Conservation (phyloP, 2,888 invertebrate species). For the Uropetala carovei region DNA sequence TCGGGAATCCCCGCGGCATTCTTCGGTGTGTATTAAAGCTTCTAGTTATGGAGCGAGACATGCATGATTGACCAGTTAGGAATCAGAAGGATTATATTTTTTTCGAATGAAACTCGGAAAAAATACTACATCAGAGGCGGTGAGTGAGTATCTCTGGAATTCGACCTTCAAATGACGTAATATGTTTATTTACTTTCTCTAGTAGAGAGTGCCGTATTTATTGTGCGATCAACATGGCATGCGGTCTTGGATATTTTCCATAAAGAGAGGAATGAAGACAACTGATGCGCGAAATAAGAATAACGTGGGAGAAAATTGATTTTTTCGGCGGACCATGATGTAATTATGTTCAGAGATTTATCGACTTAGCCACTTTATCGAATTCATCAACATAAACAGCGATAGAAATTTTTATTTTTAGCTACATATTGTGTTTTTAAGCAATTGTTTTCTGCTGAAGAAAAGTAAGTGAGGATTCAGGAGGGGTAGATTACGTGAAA, state of each 20-base stretch:
- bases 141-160: neutral
- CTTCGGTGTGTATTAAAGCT: neutral
- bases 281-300: neutral
- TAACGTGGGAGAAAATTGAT: neutral
- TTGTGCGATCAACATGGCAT: neutral
- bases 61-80: neutral
- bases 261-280: neutral
- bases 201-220: neutral
- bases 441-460: too few relatives aligned
- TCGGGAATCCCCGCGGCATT: neutral
- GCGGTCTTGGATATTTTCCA: neutral
- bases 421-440: too few relatives aligned
- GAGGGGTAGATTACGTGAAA: too few relatives aligned
- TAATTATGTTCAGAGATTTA: neutral
- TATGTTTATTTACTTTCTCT: constrained; percentile 2
- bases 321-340: neutral
- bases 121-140: neutral
- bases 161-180: neutral
- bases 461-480: too few relatives aligned
- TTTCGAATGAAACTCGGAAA: neutral
- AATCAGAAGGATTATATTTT: neutral
- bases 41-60: neutral
- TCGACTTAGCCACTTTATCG: too few relatives aligned
- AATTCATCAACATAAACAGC: too few relatives aligned
- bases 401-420: too few relatives aligned